Conservation (phyloP, 2,797 vertebrate species). For the Xiphorhynchus erythropygius region DNA sequence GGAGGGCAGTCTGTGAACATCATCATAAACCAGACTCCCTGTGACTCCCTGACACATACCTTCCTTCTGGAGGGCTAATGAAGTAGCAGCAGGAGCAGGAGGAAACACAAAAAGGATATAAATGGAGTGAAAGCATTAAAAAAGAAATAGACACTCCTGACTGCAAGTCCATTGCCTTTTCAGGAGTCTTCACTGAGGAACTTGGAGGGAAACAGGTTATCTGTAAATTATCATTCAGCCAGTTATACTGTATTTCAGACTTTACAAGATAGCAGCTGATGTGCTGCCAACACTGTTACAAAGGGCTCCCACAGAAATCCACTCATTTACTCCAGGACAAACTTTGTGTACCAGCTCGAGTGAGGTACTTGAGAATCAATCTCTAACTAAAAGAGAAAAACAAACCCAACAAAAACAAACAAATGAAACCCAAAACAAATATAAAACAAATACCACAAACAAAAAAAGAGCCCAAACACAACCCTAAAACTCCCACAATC, state of each 20-base stretch:
- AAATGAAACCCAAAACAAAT: not conserved
- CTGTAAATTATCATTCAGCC: not conserved
- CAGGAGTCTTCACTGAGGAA: not conserved
- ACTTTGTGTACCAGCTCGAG: not conserved
- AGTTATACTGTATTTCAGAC: not conserved
- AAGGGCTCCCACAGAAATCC: conserved; percentile 17
- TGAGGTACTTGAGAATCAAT: not conserved
- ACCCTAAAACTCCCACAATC: not conserved
- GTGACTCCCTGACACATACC: conserved; percentile 21
- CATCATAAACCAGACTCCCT: conserved; percentile 45
- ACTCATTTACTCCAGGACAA: not conserved
- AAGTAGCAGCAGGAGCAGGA: conserved; percentile 45
- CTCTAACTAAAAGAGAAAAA: not conserved
- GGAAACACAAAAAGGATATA: conserved; percentile 14
- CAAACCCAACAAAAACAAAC: not conserved
- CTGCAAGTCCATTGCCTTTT: conserved; percentile 7
- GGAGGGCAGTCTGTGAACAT: conserved; percentile 45
- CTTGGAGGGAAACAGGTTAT: not conserved
- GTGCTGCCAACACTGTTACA: conserved; percentile 4
- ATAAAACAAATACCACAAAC: not conserved
- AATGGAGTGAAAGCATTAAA: conserved; percentile 31
- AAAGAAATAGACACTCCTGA: not conserved
- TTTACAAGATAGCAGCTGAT: not conserved
- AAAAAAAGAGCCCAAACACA: not conserved
- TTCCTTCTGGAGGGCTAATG: conserved; percentile 50